Percentiles rank a stretch among this genome's conserved stretches.
These are phyloP conservation scores for Sceloporus tristichus DNA, from an alignment of 2,113 vertebrate species.

Conservation along the genomic window DNA sequence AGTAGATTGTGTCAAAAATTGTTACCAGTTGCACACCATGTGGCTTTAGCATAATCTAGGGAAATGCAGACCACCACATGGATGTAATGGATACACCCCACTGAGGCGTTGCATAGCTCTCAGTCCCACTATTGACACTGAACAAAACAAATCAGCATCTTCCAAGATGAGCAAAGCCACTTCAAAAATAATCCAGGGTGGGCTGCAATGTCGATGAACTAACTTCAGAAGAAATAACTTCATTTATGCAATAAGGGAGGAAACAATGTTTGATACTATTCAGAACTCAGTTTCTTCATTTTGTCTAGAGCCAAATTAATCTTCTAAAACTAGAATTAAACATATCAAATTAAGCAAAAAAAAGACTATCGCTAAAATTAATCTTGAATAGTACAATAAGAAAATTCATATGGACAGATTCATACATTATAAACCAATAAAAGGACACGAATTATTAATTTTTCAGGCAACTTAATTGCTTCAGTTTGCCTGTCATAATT, in stretches of 20 bases:
- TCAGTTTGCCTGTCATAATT: not conserved
- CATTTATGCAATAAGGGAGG: too few species aligned
- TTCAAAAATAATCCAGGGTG: too few species aligned
- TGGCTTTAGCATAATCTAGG: too few species aligned
- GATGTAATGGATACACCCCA: too few species aligned
- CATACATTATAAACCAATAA: not conserved
- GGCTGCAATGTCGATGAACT: not conserved
- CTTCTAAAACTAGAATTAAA: conserved; percentile 18
- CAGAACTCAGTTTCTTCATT: not conserved
- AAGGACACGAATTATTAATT: not conserved
- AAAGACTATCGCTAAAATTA: not conserved
- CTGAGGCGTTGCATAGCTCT: too few species aligned
- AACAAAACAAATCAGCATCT: too few species aligned
- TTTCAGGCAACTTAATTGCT: not conserved
- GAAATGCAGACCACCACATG: too few species aligned
- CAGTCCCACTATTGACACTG: too few species aligned
- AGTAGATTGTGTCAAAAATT: too few species aligned
- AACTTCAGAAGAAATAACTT: not conserved
- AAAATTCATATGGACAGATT: not conserved
- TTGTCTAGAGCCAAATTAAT: not conserved
- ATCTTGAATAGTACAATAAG: not conserved
- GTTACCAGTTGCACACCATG: too few species aligned
- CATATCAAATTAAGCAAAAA: too few species aligned
- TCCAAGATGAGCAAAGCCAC: too few species aligned
- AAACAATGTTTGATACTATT: not conserved